phyloP scores from a whole-genome alignment of 2,888 invertebrate species.

The Bembecia ichneumoniformis region DNA sequence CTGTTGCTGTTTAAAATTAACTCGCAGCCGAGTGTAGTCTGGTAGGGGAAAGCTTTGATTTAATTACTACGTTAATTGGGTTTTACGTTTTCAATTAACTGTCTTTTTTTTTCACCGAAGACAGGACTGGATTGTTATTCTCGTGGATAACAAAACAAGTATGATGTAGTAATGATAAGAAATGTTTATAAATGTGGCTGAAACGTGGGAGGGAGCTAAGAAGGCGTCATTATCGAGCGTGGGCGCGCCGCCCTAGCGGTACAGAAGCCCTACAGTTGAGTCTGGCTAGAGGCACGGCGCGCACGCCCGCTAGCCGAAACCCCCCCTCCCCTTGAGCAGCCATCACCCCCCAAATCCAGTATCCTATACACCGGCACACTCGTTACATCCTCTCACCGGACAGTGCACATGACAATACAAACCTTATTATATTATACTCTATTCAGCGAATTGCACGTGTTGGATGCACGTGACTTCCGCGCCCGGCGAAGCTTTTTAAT shows the following conservation, averaged over 20 bases:
- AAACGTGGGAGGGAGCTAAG: constrained; percentile 64
- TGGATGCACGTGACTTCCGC: constrained; percentile 8
- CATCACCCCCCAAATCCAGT: constrained; percentile 6
- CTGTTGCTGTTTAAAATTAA: no score
- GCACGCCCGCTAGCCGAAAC: constrained; percentile 22
- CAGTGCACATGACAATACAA: constrained; percentile 26
- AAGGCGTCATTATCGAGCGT: constrained; percentile 62
- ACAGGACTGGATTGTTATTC: no score
- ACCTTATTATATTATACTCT: constrained; percentile 1
- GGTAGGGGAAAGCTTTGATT: no score
- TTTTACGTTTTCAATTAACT: no score
- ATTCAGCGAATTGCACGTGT: constrained; percentile 7
- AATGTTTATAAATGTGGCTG: constrained; percentile 35
- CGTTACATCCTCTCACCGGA: constrained; percentile 16
- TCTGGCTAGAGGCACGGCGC: constrained; percentile 43
- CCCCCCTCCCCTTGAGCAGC: constrained; percentile 14
- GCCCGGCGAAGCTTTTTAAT: background rate
- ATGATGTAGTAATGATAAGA: background rate
- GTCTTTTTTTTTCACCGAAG: no score
- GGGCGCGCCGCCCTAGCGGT: constrained; percentile 64
- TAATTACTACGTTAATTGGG: no score
- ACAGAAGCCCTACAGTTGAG: constrained; percentile 53
- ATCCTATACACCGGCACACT: constrained; percentile 1
- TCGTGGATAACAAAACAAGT: background rate
- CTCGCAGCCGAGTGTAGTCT: no score